Conservation (phyloP, 2,113 vertebrate species). For the Lichenostomus cassidix region DNA sequence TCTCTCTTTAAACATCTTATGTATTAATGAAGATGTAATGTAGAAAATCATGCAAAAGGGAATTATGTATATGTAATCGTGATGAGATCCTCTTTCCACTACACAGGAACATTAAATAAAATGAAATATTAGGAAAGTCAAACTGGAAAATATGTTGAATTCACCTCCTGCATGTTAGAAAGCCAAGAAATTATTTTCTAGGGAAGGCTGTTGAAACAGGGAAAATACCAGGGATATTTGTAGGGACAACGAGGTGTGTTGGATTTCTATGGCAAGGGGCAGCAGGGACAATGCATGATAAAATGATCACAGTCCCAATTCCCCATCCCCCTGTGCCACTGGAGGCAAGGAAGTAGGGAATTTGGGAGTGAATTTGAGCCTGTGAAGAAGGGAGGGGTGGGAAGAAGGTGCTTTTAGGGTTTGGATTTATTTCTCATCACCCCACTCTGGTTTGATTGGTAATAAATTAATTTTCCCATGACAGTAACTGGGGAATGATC, state of each 20-base stretch:
- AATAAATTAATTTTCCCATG: not conserved
- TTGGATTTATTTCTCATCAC: not conserved
- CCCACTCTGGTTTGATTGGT: no score
- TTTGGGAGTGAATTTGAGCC: not conserved
- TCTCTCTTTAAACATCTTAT: not conserved
- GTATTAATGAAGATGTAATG: not conserved
- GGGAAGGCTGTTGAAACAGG: not conserved
- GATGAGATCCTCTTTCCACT: not conserved
- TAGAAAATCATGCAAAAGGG: not conserved
- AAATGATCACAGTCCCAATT: not conserved
- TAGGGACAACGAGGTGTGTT: not conserved
- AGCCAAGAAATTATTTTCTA: not conserved
- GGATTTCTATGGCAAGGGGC: not conserved
- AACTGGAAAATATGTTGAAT: not conserved
- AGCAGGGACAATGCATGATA: rapidly evolving
- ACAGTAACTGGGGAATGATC: not conserved
- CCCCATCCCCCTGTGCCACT: no score
- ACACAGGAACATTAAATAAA: not conserved
- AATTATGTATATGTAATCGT: not conserved
- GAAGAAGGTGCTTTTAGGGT: not conserved
- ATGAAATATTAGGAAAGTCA: not conserved
- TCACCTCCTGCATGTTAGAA: not conserved
- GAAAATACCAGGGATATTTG: not conserved
- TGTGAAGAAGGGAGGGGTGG: not conserved
- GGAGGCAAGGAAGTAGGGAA: not conserved